Conservation (phyloP, 2,888 invertebrate genomes). For the Reticulitermes lucifugus region DNA sequence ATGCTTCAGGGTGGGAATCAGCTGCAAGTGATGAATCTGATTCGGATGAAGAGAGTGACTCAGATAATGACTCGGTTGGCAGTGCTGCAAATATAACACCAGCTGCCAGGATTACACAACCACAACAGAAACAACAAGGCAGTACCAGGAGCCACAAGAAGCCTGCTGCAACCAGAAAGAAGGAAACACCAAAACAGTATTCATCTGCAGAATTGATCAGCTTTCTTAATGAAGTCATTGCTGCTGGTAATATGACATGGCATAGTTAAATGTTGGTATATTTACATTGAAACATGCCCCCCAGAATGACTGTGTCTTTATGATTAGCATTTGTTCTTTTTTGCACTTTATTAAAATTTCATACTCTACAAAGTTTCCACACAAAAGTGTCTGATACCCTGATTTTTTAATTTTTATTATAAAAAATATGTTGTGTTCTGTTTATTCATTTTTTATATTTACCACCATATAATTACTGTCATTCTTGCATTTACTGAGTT, state of each 20-base stretch:
- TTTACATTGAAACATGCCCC: too few relatives aligned
- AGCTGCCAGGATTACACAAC: background rate
- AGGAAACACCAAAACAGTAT: background rate
- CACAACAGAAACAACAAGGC: background rate
- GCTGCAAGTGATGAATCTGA: conserved; percentile 3
- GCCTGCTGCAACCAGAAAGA: background rate
- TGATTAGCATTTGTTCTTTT: too few relatives aligned
- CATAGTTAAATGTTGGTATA: too few relatives aligned
- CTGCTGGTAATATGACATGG: conserved; percentile 4
- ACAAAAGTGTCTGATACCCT: too few relatives aligned
- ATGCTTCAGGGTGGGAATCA: background rate
- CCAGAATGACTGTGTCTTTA: too few relatives aligned
- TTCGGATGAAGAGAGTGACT: conserved; percentile 1
- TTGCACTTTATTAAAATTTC: too few relatives aligned
- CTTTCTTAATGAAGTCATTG: background rate
- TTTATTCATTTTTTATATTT: too few relatives aligned
- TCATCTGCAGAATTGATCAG: conserved; percentile 17
- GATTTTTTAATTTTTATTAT: too few relatives aligned
- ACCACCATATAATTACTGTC: too few relatives aligned
- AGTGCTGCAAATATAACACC: background rate
- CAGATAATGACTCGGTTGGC: background rate
- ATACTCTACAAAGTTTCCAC: too few relatives aligned
- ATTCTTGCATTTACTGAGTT: too few relatives aligned
- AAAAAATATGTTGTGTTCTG: too few relatives aligned
- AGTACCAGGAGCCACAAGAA: background rate